phyloP scores from a whole-genome alignment of 2,113 vertebrate species.

The Propithecus coquereli region DNA sequence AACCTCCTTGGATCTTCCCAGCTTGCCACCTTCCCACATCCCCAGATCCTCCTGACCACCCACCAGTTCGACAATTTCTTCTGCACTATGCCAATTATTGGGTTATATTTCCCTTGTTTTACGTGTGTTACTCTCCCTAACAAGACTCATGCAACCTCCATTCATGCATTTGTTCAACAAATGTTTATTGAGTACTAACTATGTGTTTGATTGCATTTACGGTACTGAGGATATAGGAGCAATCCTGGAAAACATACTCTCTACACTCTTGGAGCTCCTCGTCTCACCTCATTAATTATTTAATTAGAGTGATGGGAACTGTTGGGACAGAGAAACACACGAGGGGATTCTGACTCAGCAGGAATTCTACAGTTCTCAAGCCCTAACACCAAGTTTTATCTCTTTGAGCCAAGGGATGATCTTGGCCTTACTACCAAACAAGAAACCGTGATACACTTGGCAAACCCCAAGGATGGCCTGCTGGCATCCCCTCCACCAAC shows the following conservation, averaged over 20 bases:
- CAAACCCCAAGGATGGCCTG: background rate
- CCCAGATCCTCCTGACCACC: background rate
- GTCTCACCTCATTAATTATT: background rate
- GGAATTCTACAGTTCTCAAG: background rate
- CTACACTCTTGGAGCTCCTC: background rate
- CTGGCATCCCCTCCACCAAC: background rate
- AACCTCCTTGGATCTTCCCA: background rate
- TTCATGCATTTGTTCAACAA: background rate
- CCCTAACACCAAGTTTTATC: background rate
- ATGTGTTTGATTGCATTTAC: no score
- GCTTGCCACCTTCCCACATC: background rate
- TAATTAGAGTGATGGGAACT: background rate
- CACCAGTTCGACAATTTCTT: background rate
- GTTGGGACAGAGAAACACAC: background rate
- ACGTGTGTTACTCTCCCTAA: background rate
- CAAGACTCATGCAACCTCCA: background rate
- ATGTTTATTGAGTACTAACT: background rate
- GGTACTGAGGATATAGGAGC: background rate
- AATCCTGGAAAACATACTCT: background rate
- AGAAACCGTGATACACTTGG: background rate
- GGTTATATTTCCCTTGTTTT: background rate
- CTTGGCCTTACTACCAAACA: background rate
- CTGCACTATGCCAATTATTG: no score
- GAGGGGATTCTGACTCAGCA: accelerated
- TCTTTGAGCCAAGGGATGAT: background rate